phyloP scores from a whole-genome alignment of 2,888 invertebrate species.

The Amphipyra berbera region DNA sequence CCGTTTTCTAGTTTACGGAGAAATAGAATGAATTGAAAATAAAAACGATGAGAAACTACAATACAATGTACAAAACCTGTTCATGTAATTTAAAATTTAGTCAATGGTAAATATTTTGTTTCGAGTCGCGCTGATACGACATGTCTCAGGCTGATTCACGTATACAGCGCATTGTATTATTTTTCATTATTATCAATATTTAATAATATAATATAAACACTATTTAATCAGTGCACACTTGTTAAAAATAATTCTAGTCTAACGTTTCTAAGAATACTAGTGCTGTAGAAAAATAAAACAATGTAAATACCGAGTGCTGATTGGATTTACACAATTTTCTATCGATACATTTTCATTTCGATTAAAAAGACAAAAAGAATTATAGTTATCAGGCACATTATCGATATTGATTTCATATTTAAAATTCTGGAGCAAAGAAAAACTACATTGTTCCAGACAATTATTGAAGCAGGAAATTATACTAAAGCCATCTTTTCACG shows the following conservation, averaged over 20 bases:
- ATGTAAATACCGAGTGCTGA: constrained; percentile 2
- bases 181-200: constrained; percentile 49
- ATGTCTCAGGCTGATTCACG: constrained; percentile 51
- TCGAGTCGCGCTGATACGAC: constrained; percentile 43
- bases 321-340: background rate
- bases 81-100: constrained; percentile 20
- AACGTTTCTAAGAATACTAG: constrained; percentile 14
- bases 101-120: constrained; percentile 54
- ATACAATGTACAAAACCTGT: constrained; percentile 26
- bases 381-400: too few relatives aligned
- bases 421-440: too few relatives aligned
- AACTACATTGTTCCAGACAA: too few relatives aligned
- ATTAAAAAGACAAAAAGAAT: too few relatives aligned
- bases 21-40: too few relatives aligned
- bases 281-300: constrained; percentile 10
- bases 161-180: constrained; percentile 28
- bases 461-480: too few relatives aligned
- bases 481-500: too few relatives aligned
- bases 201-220: constrained; percentile 51
- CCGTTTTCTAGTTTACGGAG: too few relatives aligned
- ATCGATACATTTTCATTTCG: too few relatives aligned
- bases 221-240: constrained; percentile 36
- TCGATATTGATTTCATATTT: too few relatives aligned
- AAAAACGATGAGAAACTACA: constrained; percentile 2
- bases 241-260: constrained; percentile 21